Evolutionary conservation across 2,888 invertebrate species (phyloP).

Genomic region (Luperina nickerlii): DNA sequence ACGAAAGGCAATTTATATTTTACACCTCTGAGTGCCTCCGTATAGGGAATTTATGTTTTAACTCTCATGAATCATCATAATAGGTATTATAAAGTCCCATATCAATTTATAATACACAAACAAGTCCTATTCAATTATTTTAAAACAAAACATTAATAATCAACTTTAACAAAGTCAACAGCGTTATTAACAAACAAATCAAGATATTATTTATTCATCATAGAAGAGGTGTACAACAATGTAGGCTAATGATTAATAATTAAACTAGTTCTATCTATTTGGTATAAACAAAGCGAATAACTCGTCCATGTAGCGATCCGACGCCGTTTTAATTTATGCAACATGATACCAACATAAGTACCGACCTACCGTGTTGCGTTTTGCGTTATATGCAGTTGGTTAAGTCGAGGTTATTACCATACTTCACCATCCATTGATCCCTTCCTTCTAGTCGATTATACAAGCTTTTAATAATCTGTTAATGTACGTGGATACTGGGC

Average conservation of each 20-base stretch:
- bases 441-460: not conserved
- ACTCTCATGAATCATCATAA: conserved; percentile 5
- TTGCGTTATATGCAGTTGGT: not conserved
- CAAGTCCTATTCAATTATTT: not conserved
- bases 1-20: not conserved
- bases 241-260: conserved; percentile 14
- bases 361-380: not conserved
- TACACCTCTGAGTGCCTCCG: not conserved
- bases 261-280: conserved; percentile 30
- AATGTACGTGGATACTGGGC: not conserved
- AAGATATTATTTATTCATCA: not conserved
- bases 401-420: conserved; percentile 6
- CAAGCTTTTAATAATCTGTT: not conserved
- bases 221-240: not conserved
- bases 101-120: conserved; percentile 1
- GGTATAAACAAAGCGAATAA: conserved; percentile 15
- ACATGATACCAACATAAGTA: conserved; percentile 7
- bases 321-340: conserved; percentile 31
- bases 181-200: not conserved
- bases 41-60: not conserved
- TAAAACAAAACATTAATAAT: conserved; percentile 11
- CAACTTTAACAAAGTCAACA: conserved; percentile 19
- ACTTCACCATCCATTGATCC: not conserved
- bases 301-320: conserved; percentile 6
- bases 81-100: not conserved